These are phyloP conservation scores for Ifrita kowaldi DNA, from an alignment of 2,113 vertebrate genomes.

Conservation along the genomic window DNA sequence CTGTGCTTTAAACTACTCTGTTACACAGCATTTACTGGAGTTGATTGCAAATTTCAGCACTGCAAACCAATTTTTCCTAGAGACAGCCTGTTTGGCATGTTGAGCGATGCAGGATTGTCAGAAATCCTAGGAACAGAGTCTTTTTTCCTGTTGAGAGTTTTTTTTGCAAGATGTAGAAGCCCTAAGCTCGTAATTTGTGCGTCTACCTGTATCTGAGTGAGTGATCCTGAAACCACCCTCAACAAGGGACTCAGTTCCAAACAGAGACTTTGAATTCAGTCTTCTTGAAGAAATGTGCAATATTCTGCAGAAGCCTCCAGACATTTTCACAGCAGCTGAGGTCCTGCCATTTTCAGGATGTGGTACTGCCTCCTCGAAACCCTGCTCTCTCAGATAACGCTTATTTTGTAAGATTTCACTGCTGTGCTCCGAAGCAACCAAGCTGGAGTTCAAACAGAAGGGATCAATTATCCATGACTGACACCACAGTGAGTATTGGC, in stretches of 20 bases:
- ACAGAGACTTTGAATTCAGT: neutral
- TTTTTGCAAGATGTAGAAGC: neutral
- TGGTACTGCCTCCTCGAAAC: neutral
- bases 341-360: neutral
- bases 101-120: rapidly evolving
- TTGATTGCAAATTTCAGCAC: neutral
- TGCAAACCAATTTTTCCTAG: neutral
- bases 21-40: neutral
- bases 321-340: neutral
- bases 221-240: neutral
- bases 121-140: neutral
- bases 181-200: neutral
- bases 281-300: neutral
- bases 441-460: neutral
- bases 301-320: neutral
- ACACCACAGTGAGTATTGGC: neutral
- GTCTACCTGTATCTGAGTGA: neutral
- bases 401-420: neutral
- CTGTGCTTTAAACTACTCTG: neutral
- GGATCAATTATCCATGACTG: neutral
- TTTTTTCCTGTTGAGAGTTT: neutral
- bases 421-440: neutral
- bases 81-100: neutral
- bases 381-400: neutral
- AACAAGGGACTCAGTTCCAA: neutral